These are phyloP conservation scores for Ceryle rudis DNA, from an alignment of 2,797 vertebrate genomes.

Conservation along the genomic window DNA sequence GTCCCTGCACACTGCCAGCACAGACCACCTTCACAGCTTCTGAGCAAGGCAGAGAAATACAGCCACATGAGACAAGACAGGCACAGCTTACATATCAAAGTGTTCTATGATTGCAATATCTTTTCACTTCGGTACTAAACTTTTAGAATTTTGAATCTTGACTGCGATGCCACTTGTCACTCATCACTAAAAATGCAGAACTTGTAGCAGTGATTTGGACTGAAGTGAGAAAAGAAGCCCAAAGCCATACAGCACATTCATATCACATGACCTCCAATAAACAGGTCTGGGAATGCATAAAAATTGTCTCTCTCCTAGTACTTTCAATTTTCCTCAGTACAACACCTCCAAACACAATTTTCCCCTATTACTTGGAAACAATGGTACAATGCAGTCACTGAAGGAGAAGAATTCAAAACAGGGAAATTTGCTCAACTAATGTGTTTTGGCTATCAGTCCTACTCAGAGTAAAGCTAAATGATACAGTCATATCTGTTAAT, in stretches of 20 bases:
- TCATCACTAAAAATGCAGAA: too few species aligned
- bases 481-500: background rate
- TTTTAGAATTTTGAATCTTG: background rate
- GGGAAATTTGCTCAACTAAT: background rate
- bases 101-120: background rate
- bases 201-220: background rate
- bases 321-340: background rate
- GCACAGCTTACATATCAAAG: background rate
- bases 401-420: background rate
- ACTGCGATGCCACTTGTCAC: background rate
- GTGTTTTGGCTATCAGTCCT: background rate
- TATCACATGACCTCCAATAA: background rate
- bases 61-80: fast-evolving
- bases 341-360: background rate
- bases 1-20: too few species aligned
- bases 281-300: background rate
- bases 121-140: background rate
- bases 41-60: background rate
- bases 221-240: background rate
- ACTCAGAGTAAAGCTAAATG: background rate
- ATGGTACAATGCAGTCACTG: background rate
- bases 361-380: background rate
- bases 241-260: background rate
- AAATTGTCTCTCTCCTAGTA: background rate
- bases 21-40: too few species aligned